Evolutionary conservation across 2,888 invertebrate genomes (phyloP).

Genomic region (Lasioglossum leucozonium): DNA sequence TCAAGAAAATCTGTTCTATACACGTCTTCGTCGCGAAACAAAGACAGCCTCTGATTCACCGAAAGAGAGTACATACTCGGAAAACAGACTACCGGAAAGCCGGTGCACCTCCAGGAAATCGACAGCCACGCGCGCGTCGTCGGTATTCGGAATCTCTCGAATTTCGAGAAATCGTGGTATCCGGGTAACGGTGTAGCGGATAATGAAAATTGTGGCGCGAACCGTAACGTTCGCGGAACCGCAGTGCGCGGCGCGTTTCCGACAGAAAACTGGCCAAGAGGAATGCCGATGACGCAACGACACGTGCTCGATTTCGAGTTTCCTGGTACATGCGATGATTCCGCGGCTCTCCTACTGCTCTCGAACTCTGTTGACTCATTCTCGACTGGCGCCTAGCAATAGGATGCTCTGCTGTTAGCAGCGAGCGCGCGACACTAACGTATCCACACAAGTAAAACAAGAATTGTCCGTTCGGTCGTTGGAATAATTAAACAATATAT

Average conservation of each 20-base stretch:
- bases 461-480: not conserved
- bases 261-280: slow-evolving; percentile 46
- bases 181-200: slow-evolving; percentile 36
- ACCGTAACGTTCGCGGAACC: slow-evolving; percentile 44
- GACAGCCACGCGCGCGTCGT: not conserved
- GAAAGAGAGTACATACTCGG: not conserved
- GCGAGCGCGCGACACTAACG: not conserved
- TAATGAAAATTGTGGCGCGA: slow-evolving; percentile 10
- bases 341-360: slow-evolving; percentile 35
- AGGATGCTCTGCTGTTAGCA: slow-evolving; percentile 26
- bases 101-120: not conserved
- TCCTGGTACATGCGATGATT: slow-evolving; percentile 70
- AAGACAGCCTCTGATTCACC: not conserved
- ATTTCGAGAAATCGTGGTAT: not conserved
- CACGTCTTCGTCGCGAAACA: no score
- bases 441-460: no score
- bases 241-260: not conserved
- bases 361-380: slow-evolving; percentile 60
- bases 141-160: not conserved
- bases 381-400: slow-evolving; percentile 62
- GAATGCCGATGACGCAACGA: slow-evolving; percentile 55
- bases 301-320: slow-evolving; percentile 66
- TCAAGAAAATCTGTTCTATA: no score
- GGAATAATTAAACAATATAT: not conserved
- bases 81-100: not conserved